Percentiles rank a stretch among this genome's conserved stretches.
Evolutionary conservation across 2,888 invertebrate species (phyloP).

Genomic region (Coenonympha glycerion): DNA sequence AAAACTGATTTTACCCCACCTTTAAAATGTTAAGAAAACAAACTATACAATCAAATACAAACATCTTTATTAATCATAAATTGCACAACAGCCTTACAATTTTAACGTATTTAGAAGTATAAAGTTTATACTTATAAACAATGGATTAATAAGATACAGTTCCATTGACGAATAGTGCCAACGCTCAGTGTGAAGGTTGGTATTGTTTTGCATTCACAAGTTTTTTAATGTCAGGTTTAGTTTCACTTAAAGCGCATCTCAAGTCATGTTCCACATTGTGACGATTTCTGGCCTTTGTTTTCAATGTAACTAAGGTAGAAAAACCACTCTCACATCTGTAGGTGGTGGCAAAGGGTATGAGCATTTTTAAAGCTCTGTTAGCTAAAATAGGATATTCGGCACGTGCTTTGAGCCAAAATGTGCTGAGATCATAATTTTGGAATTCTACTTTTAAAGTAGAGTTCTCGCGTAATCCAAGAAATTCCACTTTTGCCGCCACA

Average conservation of each 20-base stretch:
- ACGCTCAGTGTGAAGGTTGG: constrained; percentile 19
- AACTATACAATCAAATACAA: constrained; percentile 1
- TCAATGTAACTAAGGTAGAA: constrained; percentile 24
- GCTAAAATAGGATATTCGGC: constrained; percentile 27
- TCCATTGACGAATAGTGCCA: background rate
- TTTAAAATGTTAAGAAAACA: background rate
- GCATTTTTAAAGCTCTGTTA: constrained; percentile 29
- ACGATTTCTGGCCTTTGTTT: constrained; percentile 21
- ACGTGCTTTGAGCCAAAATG: constrained; percentile 28
- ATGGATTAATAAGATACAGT: constrained; percentile 11
- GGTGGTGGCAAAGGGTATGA: constrained; percentile 27
- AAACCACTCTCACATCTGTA: constrained; percentile 27
- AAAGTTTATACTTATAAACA: too few relatives aligned
- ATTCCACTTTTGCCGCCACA: too few relatives aligned
- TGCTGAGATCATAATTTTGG: constrained; percentile 26
- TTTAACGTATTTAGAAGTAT: background rate
- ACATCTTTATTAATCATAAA: constrained; percentile 3
- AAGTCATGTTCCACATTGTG: too few relatives aligned
- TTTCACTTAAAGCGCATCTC: constrained; percentile 23
- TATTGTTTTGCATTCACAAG: constrained; percentile 22
- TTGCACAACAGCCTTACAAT: background rate
- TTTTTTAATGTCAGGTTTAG: constrained; percentile 16
- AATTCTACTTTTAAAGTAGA: background rate
- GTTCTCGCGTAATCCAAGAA: too few relatives aligned
- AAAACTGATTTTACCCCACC: constrained; percentile 1